A percentile compares a stretch with the other conserved stretches of the same genome.
These are phyloP conservation scores for Cephonodes hylas DNA, from an alignment of 2,888 invertebrate genomes.

Conservation along the genomic window DNA sequence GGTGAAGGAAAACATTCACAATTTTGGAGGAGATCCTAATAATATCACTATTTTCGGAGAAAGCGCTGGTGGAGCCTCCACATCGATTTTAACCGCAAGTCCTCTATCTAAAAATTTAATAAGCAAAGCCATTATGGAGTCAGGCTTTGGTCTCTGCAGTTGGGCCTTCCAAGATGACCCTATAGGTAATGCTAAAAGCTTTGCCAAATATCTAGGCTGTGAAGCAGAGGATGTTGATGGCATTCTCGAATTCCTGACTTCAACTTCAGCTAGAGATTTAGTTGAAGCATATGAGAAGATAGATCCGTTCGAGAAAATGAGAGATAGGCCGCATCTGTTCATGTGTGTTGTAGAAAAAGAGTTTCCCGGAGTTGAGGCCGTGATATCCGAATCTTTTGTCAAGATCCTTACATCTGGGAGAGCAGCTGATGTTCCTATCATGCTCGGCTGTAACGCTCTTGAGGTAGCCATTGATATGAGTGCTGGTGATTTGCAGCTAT, in stretches of 20 bases:
- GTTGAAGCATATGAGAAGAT: constrained; percentile 51
- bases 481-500: constrained; percentile 53
- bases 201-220: constrained; percentile 57
- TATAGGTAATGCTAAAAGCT: constrained; percentile 50
- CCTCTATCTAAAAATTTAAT: constrained; percentile 59
- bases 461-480: constrained; percentile 48
- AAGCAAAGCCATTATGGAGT: constrained; percentile 67
- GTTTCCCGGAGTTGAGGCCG: constrained; percentile 60
- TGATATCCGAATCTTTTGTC: constrained; percentile 57
- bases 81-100: constrained; percentile 59
- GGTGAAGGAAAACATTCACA: constrained; percentile 68
- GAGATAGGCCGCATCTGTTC: constrained; percentile 35
- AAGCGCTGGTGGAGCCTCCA: constrained; percentile 57
- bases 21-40: constrained; percentile 67
- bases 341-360: constrained; percentile 63
- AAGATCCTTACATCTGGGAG: constrained; percentile 63
- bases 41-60: constrained; percentile 70
- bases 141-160: constrained; percentile 51
- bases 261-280: constrained; percentile 60
- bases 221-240: constrained; percentile 58
- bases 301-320: constrained; percentile 23
- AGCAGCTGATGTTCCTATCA: constrained; percentile 58
- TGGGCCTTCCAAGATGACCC: constrained; percentile 56
- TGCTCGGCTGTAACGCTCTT: constrained; percentile 60
- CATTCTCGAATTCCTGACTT: constrained; percentile 58